Evolutionary conservation across 2,888 invertebrate genomes (phyloP).

Genomic region (Pristionchus exspectatus): DNA sequence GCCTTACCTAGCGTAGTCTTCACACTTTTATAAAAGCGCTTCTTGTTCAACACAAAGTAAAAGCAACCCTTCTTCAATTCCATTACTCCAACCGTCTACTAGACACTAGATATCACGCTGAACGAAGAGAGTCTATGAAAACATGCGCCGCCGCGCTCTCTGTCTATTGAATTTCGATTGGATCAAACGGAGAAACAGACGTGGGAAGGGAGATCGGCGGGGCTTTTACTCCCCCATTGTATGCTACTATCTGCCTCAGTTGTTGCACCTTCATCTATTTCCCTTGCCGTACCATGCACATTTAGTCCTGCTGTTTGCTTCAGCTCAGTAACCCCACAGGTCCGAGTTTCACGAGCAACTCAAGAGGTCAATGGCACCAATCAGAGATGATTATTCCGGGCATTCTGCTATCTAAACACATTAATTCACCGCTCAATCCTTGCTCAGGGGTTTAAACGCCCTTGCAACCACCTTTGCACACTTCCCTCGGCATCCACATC

Average conservation of each 20-base stretch:
- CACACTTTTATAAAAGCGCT: too few species aligned
- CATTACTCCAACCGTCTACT: background rate
- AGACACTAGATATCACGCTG: background rate
- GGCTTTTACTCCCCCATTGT: background rate
- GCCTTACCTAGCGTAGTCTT: background rate
- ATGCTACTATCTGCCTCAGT: background rate
- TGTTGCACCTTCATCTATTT: background rate
- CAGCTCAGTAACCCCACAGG: too few species aligned
- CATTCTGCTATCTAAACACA: too few species aligned
- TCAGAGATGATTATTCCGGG: too few species aligned
- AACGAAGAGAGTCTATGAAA: conserved; percentile 1
- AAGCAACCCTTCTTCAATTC: background rate
- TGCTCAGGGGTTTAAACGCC: too few species aligned
- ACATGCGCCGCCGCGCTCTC: background rate
- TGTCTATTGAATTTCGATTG: conserved; percentile 43
- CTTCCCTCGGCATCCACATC: background rate
- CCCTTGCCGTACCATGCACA: too few species aligned
- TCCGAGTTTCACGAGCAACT: too few species aligned
- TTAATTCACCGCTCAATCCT: too few species aligned
- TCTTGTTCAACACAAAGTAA: too few species aligned
- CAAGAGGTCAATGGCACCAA: too few species aligned
- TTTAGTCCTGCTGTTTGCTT: too few species aligned
- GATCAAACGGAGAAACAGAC: background rate
- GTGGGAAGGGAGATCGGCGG: background rate
- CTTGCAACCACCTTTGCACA: background rate